Conservation (phyloP, 2,797 vertebrate genomes). For the Otolemur crassicaudatus region DNA sequence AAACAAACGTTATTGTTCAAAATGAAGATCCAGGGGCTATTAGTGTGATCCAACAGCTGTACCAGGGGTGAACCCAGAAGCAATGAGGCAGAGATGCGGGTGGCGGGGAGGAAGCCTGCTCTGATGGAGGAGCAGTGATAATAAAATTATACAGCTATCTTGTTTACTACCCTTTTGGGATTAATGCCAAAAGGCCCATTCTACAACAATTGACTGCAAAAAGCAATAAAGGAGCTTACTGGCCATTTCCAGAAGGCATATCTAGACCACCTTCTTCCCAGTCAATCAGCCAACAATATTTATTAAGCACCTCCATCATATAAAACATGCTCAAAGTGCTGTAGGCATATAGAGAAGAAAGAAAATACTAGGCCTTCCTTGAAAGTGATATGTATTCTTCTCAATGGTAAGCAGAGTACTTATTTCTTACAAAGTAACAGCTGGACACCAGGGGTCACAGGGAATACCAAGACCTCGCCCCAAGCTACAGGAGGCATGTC, state of each 20-base stretch:
- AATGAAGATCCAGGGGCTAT: slow-evolving; percentile 80
- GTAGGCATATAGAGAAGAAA: neutral
- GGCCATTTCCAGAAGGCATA: slow-evolving; percentile 62
- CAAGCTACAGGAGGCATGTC: neutral
- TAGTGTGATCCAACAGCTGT: slow-evolving; percentile 75
- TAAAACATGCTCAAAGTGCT: neutral
- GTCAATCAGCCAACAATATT: slow-evolving; percentile 37
- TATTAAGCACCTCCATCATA: neutral
- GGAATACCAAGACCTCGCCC: neutral
- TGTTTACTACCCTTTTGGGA: slow-evolving; percentile 51
- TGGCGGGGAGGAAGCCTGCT: slow-evolving; percentile 63
- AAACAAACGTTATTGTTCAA: slow-evolving; percentile 71
- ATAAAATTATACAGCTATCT: slow-evolving; percentile 63
- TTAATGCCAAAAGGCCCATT: slow-evolving; percentile 60
- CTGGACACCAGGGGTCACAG: neutral
- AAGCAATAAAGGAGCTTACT: slow-evolving; percentile 2
- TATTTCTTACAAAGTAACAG: neutral
- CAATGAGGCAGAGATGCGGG: slow-evolving; percentile 79
- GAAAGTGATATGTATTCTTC: neutral
- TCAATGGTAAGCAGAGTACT: neutral
- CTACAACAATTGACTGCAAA: neutral
- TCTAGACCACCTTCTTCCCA: slow-evolving; percentile 36
- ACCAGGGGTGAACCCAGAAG: slow-evolving; percentile 75
- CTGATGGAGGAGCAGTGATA: neutral
- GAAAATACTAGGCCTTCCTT: neutral